These are phyloP conservation scores for Mesochorus sp. DNA, from an alignment of 2,888 invertebrate genomes.

Conservation along the genomic window DNA sequence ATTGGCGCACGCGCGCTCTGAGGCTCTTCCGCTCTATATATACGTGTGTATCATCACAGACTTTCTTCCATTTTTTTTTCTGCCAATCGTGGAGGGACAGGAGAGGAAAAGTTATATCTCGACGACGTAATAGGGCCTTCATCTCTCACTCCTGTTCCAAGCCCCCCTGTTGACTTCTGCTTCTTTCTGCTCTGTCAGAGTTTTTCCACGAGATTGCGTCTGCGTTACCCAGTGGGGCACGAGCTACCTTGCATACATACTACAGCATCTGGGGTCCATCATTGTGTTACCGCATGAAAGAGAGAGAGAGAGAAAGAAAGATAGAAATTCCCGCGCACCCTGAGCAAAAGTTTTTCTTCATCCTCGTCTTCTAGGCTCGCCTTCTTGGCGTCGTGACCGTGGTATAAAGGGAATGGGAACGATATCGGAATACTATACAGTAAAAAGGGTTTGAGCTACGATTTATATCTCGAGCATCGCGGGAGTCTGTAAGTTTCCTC, in stretches of 20 bases:
- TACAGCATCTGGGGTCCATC: slow-evolving; percentile 37
- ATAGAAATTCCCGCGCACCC: slow-evolving; percentile 11
- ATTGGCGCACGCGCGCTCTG: slow-evolving; percentile 36
- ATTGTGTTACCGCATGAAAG: slow-evolving; percentile 10
- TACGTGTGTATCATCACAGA: no score
- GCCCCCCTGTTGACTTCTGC: slow-evolving; percentile 18
- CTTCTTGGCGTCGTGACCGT: background rate
- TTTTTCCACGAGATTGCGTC: slow-evolving; percentile 49
- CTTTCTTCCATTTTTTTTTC: background rate
- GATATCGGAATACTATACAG: slow-evolving; percentile 52
- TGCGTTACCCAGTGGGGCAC: slow-evolving; percentile 35
- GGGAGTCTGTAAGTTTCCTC: slow-evolving; percentile 43
- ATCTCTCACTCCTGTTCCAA: slow-evolving; percentile 10
- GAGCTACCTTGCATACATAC: slow-evolving; percentile 25
- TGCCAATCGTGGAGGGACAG: background rate
- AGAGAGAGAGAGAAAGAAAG: background rate
- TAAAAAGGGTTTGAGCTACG: slow-evolving; percentile 34
- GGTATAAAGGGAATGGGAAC: slow-evolving; percentile 27
- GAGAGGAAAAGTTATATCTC: slow-evolving; percentile 55
- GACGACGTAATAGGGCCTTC: slow-evolving; percentile 63
- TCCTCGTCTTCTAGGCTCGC: slow-evolving; percentile 20
- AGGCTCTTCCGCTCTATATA: background rate
- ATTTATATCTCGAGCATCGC: slow-evolving; percentile 22
- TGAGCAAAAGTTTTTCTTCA: slow-evolving; percentile 31
- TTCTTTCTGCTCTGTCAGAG: slow-evolving; percentile 29